Evolutionary conservation across 2,888 invertebrate species (phyloP), one percentile per base, ranked within the genome.

Genomic region (Danaus chrysippus): DNA sequence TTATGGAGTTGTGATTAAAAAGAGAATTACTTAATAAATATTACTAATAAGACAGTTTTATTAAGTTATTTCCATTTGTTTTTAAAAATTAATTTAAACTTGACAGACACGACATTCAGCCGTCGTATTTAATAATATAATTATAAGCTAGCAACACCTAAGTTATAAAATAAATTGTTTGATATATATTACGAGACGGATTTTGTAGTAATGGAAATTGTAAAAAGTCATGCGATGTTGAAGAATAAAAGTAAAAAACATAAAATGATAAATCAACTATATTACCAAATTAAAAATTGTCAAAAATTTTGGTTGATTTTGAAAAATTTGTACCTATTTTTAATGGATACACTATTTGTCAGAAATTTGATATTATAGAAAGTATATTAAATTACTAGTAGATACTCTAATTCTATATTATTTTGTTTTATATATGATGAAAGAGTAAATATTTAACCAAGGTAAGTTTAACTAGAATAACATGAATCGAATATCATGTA

Each of bases 111-210:
- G 65, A 55, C 34, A 62, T 56, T 34, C 44, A 34, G 60, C 13
- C 54, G 59, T 59, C 54, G 52, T 66, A 61, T 63, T 49, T 66
- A 49, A 66, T 49, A 66, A 10, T 53, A 42, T 63, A 66, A 63
- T 61, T 61, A 61, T 59, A 53, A 43, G 58, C 57, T 13, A n/a
- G 49, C 49, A 49, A 49, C 49, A 49, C 19, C 59, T 56, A 53
- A 41, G 43, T 44, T 52, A 44, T 61, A 58, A 63, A 42, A 43
- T 55, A 53, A 65, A 57, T 46, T 63, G 63, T 60, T 65, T 63
- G 61, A 58, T 56, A 49, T 17, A 49, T 49, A 49, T 17, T 17
- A 46, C 15, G n/a, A 49, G 15, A 17, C 49, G 10, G 15, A n/a
- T 49, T 17, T 17, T 10, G 3, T 1, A 13, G 17, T 10, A 6